Conservation (phyloP, 2,888 invertebrate genomes). For the Gerris lacustris region DNA sequence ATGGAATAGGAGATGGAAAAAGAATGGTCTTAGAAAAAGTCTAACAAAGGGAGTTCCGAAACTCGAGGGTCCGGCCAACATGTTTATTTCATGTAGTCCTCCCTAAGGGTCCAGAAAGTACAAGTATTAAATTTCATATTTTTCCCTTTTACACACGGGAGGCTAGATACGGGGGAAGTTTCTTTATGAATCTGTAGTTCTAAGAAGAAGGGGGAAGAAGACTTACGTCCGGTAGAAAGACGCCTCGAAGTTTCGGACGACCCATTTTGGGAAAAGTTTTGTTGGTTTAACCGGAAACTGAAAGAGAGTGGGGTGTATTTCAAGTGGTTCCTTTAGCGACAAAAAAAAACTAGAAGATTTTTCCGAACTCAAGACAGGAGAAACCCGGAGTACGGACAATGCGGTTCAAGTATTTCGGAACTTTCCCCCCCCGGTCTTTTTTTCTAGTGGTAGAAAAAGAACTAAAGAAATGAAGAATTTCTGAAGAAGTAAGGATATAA, state of each 20-base stretch:
- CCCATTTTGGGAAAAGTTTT: background rate
- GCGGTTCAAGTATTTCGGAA: background rate
- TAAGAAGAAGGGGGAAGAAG: background rate
- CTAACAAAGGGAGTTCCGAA: no score
- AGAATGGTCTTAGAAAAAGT: no score
- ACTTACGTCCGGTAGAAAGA: background rate
- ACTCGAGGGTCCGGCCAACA: background rate
- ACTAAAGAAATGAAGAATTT: background rate
- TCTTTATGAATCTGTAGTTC: background rate
- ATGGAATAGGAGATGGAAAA: no score
- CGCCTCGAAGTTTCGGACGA: background rate
- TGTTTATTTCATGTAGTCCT: background rate
- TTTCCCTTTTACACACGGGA: background rate
- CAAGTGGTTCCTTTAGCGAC: background rate
- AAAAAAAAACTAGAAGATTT: background rate
- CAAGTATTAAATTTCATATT: slow-evolving; percentile 1
- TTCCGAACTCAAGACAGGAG: background rate
- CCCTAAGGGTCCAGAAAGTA: background rate
- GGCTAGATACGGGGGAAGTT: background rate
- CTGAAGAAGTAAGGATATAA: background rate
- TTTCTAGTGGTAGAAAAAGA: no score
- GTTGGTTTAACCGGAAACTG: background rate
- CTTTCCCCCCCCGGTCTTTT: background rate
- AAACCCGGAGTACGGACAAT: background rate
- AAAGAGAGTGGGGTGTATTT: background rate